phyloP scores from a whole-genome alignment of 2,797 vertebrate species.

The Microhierax caerulescens region DNA sequence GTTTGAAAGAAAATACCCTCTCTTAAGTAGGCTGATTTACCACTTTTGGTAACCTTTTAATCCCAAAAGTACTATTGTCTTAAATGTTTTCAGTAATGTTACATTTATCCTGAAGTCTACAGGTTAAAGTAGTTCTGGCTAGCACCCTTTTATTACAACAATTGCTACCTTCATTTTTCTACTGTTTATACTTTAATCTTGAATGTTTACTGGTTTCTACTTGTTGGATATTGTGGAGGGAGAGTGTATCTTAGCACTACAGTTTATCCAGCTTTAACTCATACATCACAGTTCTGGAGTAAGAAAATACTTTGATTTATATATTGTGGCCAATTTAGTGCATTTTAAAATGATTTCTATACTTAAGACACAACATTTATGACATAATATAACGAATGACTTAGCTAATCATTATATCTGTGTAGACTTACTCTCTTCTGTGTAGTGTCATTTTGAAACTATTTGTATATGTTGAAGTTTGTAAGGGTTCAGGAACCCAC shows the following conservation, averaged over 20 bases:
- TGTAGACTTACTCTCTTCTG: constrained; percentile 50
- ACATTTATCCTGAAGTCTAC: background rate
- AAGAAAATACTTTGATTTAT: background rate
- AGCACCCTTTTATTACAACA: constrained; percentile 4
- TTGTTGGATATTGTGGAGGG: constrained; percentile 3
- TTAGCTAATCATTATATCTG: constrained; percentile 49
- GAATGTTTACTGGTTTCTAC: constrained; percentile 24
- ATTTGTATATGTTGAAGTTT: constrained; percentile 76
- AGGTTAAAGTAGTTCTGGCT: background rate
- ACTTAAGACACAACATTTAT: constrained; percentile 28
- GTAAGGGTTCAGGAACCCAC: constrained; percentile 72
- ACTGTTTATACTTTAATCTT: constrained; percentile 53
- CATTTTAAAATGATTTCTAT: constrained; percentile 35
- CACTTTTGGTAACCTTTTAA: constrained; percentile 11
- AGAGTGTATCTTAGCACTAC: constrained; percentile 15
- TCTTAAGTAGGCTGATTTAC: background rate
- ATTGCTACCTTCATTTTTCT: constrained; percentile 45
- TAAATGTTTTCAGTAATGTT: background rate
- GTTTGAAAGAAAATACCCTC: constrained; percentile 25
- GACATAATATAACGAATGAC: constrained; percentile 28
- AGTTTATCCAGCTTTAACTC: constrained; percentile 50
- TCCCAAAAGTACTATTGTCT: background rate
- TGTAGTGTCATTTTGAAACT: constrained; percentile 61
- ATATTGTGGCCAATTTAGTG: constrained; percentile 1
- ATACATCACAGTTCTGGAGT: background rate